These are phyloP conservation scores for Pseudoips prasinana DNA, from an alignment of 2,888 invertebrate species.

Conservation along the genomic window DNA sequence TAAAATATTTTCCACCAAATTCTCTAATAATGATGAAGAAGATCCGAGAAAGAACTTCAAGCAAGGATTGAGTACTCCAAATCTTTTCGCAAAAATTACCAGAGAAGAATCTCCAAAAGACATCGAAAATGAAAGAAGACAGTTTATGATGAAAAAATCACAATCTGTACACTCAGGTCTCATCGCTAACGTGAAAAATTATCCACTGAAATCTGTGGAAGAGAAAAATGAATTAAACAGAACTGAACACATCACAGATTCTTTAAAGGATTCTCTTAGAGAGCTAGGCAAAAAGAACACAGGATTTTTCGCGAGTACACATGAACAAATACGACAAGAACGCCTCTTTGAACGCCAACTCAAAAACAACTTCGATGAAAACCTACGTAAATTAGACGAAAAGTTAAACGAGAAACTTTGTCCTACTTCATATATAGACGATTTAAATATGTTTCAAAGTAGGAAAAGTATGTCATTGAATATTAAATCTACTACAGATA, in stretches of 20 bases:
- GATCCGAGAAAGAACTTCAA: conserved; percentile 56
- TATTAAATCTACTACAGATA: conserved; percentile 47
- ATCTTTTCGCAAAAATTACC: conserved; percentile 64
- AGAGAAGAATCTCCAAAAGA: conserved; percentile 47
- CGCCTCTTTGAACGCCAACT: conserved; percentile 73
- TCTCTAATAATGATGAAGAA: conserved; percentile 60
- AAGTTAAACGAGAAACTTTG: conserved; percentile 57
- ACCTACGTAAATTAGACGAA: conserved; percentile 58
- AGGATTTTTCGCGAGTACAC: conserved; percentile 85
- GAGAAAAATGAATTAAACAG: conserved; percentile 47
- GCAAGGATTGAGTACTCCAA: conserved; percentile 66
- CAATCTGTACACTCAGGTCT: conserved; percentile 72
- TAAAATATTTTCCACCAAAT: conserved; percentile 68
- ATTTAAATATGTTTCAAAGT: conserved; percentile 56
- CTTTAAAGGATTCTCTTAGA: conserved; percentile 57
- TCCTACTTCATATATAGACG: conserved; percentile 55
- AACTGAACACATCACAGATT: conserved; percentile 51
- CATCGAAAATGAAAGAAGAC: conserved; percentile 48
- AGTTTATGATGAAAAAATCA: conserved; percentile 69
- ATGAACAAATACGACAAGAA: conserved; percentile 86
- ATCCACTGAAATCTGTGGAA: conserved; percentile 75
- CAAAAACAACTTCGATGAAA: conserved; percentile 73
- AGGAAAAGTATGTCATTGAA: conserved; percentile 66
- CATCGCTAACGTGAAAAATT: conserved; percentile 51
- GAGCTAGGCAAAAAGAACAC: conserved; percentile 53